A percentile compares a stretch with the other conserved stretches of the same genome.
phyloP scores from a whole-genome alignment of 1,140 invertebrate genomes.

The Heliconius hewitsoni region DNA sequence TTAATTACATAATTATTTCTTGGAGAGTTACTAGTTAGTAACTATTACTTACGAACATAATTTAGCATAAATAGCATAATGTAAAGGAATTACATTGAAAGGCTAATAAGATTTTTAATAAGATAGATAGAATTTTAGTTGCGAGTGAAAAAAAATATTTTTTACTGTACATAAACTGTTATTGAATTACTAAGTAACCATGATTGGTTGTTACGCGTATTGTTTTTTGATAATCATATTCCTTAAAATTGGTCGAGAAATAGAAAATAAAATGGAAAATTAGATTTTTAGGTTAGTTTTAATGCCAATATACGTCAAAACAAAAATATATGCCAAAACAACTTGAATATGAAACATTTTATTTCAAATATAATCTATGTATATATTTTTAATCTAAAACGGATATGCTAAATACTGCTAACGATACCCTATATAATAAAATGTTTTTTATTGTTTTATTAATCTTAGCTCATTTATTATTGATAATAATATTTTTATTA shows the following conservation, averaged over 20 bases:
- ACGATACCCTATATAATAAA: too few relatives aligned
- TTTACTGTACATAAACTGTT: too few relatives aligned
- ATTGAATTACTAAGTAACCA: too few relatives aligned
- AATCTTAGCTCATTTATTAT: too few relatives aligned
- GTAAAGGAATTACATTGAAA: neutral
- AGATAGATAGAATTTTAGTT: too few relatives aligned
- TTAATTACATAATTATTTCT: constrained; percentile 6
- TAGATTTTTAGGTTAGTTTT: neutral
- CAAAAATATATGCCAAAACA: neutral
- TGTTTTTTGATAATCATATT: too few relatives aligned
- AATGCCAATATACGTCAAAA: neutral
- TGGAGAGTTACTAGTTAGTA: neutral
- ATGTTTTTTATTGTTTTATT: too few relatives aligned
- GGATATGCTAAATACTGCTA: too few relatives aligned
- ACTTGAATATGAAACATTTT: neutral
- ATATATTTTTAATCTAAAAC: too few relatives aligned
- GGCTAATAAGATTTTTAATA: too few relatives aligned
- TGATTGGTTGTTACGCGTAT: too few relatives aligned
- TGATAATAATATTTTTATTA: neutral
- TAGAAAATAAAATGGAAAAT: neutral
- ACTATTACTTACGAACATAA: constrained; percentile 33
- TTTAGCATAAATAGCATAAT: constrained; percentile 9
- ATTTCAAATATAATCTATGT: neutral
- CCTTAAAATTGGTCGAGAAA: neutral
- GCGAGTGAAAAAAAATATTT: too few relatives aligned